Percentiles rank a stretch among this genome's conserved stretches.
phyloP scores from a whole-genome alignment of 2,113 vertebrate genomes.

The Phrynosoma blainvillii region DNA sequence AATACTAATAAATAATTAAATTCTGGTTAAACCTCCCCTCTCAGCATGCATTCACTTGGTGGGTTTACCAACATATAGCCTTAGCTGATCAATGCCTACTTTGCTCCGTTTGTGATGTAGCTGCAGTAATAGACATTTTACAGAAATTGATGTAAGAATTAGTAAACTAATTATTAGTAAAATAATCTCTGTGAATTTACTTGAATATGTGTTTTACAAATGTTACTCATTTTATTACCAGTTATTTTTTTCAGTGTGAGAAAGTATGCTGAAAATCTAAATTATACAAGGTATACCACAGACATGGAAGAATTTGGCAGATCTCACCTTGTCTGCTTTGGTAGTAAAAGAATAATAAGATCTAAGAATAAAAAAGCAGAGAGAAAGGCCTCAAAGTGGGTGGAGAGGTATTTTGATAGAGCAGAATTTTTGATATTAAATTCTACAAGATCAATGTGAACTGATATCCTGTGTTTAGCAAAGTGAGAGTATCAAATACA shows the following conservation, averaged over 20 bases:
- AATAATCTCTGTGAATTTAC: not conserved
- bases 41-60: not conserved
- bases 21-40: too few species aligned
- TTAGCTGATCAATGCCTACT: not conserved
- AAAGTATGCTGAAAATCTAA: not conserved
- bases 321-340: not conserved
- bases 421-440: not conserved
- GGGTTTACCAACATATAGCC: not conserved
- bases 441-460: not conserved
- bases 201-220: not conserved
- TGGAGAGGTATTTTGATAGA: not conserved
- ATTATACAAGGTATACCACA: not conserved
- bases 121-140: not conserved
- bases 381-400: not conserved
- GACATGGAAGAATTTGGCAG: not conserved
- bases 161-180: not conserved
- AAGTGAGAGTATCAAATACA: not conserved
- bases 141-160: not conserved
- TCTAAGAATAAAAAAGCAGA: not conserved
- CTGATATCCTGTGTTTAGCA: not conserved
- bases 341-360: not conserved
- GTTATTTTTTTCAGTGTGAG: not conserved
- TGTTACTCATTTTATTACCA: not conserved
- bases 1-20: not conserved
- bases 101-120: not conserved